phyloP scores from a whole-genome alignment of 2,888 invertebrate genomes.

The Drosophila kuntzei region DNA sequence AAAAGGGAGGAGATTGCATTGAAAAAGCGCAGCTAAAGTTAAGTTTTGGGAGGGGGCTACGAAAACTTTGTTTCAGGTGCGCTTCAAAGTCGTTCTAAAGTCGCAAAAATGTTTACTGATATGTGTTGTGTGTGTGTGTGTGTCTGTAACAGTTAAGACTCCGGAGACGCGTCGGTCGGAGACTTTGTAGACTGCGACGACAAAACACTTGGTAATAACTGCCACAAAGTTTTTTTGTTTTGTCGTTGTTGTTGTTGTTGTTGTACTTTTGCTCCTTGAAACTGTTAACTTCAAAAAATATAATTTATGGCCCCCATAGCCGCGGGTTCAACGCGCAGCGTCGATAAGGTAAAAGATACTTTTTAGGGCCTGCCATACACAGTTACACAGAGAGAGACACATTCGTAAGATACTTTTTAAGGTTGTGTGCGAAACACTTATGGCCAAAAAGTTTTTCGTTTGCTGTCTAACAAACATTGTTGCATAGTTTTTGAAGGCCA shows the following conservation, averaged over 20 bases:
- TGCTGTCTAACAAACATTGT: constrained; percentile 74
- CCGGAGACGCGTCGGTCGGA: constrained; percentile 27
- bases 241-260: constrained; percentile 48
- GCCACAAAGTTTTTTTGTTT: constrained; percentile 74
- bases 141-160: constrained; percentile 32
- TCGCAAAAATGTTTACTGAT: constrained; percentile 81
- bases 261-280: constrained; percentile 54
- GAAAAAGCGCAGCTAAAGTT: constrained; percentile 58
- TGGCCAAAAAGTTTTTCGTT: constrained; percentile 71
- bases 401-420: constrained; percentile 56
- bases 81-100: constrained; percentile 74
- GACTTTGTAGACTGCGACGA: constrained; percentile 61
- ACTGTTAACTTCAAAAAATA: constrained; percentile 80
- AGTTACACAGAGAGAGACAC: constrained; percentile 17
- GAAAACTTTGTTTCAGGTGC: constrained; percentile 74
- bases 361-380: constrained; percentile 42
- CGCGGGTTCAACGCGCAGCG: constrained; percentile 69
- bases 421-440: constrained; percentile 67
- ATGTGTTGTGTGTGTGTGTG: constrained; percentile 44
- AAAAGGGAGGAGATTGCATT: constrained; percentile 32
- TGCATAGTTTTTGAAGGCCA: constrained; percentile 77
- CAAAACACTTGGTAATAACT: constrained; percentile 82
- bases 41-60: neutral
- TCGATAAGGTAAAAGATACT: constrained; percentile 76
- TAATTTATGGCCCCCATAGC: constrained; percentile 82